Percentiles rank a stretch among this genome's conserved stretches.
Conservation (phyloP, 2,113 vertebrate species). For the Oostethus manadensis region DNA sequence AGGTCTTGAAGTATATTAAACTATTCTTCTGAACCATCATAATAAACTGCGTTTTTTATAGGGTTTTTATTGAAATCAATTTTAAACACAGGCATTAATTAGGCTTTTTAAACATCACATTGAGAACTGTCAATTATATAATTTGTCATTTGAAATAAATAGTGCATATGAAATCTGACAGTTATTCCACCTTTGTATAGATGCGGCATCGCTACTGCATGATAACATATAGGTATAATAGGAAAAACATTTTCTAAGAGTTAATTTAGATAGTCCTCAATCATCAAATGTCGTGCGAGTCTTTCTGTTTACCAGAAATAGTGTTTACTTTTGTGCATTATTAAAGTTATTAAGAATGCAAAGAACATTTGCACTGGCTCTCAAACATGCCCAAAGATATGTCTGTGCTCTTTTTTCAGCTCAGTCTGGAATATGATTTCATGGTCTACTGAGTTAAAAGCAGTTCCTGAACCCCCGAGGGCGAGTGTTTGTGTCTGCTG, state of each 20-base stretch:
- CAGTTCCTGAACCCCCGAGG: constrained; percentile 36
- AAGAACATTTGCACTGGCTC: constrained; percentile 18
- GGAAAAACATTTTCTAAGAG: not conserved
- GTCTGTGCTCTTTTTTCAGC: constrained; percentile 10
- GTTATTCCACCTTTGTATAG: constrained; percentile 38
- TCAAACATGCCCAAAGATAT: constrained; percentile 14
- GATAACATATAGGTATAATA: constrained; percentile 22
- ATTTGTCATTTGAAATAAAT: too few species aligned
- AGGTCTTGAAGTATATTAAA: too few species aligned
- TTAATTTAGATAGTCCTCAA: not conserved
- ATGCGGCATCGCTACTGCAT: constrained; percentile 47
- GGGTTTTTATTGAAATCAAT: too few species aligned
- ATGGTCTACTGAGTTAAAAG: constrained; percentile 63
- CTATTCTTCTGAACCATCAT: too few species aligned
- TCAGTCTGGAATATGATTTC: constrained; percentile 50
- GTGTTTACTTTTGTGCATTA: constrained; percentile 2
- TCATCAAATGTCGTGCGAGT: too few species aligned
- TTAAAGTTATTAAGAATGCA: constrained; percentile 19
- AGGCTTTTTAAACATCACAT: too few species aligned
- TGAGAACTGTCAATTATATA: too few species aligned
- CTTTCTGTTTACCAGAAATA: not conserved
- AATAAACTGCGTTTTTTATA: too few species aligned
- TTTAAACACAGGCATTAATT: too few species aligned
- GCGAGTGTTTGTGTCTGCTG: constrained; percentile 51
- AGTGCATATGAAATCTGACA: too few species aligned